Percentiles rank a stretch among this genome's conserved stretches.
These are phyloP conservation scores for Mionectes olivaceus DNA, from an alignment of 2,797 vertebrate species.

Conservation along the genomic window DNA sequence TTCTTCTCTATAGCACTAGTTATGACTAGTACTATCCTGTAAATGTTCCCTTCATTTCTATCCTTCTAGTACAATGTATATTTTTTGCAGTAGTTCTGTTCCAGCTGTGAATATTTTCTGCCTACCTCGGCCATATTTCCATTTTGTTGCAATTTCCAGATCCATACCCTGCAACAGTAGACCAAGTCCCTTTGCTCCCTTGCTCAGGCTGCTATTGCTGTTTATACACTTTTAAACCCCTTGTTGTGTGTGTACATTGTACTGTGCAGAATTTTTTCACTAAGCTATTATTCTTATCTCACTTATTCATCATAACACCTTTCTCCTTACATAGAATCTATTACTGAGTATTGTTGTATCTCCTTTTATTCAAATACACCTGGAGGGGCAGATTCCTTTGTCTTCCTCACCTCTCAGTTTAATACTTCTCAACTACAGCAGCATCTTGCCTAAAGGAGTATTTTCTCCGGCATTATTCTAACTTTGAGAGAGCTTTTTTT, in stretches of 20 bases:
- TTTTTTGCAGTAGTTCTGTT: background rate
- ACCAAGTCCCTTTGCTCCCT: background rate
- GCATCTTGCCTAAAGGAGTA: background rate
- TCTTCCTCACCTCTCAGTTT: background rate
- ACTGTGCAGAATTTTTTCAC: background rate
- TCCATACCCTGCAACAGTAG: background rate
- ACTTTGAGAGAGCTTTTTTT: background rate
- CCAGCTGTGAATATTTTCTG: background rate
- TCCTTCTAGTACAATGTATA: background rate
- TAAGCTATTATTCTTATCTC: background rate
- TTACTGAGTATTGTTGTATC: background rate
- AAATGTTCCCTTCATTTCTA: background rate
- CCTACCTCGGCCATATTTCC: background rate
- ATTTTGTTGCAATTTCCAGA: background rate
- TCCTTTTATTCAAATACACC: background rate
- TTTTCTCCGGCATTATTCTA: background rate
- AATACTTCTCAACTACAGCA: background rate
- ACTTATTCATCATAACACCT: background rate
- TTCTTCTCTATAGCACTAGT: background rate
- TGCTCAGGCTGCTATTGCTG: background rate
- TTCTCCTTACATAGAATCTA: background rate
- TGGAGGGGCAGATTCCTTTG: background rate
- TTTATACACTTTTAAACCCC: background rate
- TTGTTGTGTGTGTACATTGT: background rate
- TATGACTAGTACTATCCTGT: background rate